phyloP scores from a whole-genome alignment of 1,140 invertebrate genomes.

The Tetramorium alpestre region DNA sequence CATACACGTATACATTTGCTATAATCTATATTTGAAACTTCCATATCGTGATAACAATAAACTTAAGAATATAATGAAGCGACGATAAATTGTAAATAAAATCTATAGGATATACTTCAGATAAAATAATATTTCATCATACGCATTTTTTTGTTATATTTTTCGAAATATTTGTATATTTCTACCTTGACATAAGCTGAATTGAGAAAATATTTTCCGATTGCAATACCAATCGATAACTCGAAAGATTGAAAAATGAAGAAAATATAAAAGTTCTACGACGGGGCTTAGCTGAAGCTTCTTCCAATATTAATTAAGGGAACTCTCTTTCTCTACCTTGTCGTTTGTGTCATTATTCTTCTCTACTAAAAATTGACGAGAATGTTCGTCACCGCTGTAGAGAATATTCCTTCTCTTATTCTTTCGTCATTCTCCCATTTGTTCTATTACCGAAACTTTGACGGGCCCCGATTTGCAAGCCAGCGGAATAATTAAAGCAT shows the following conservation, averaged over 20 bases:
- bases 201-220: not conserved
- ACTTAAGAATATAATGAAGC: not conserved
- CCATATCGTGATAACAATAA: not conserved
- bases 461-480: conserved; percentile 27
- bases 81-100: not conserved
- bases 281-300: conserved; percentile 1
- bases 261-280: conserved; percentile 21
- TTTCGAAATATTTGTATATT: not conserved
- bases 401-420: conserved; percentile 22
- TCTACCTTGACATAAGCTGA: not conserved
- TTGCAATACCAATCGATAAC: not conserved
- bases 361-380: conserved; percentile 42
- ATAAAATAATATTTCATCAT: not conserved
- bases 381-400: conserved; percentile 6
- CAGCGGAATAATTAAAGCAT: conserved; percentile 75
- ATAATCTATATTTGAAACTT: conserved; percentile 7
- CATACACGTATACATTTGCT: not conserved
- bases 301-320: conserved; percentile 43
- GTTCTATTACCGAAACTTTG: conserved; percentile 72
- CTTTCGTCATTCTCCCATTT: conserved; percentile 41
- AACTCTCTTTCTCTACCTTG: not conserved
- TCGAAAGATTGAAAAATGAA: conserved; percentile 18
- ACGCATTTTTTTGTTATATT: not conserved
- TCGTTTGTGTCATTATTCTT: conserved; percentile 26
- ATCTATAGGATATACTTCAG: not conserved